Percentiles rank a stretch among this genome's conserved stretches.
Evolutionary conservation across 2,113 vertebrate species (phyloP).

Genomic region (Micronisus gabar): DNA sequence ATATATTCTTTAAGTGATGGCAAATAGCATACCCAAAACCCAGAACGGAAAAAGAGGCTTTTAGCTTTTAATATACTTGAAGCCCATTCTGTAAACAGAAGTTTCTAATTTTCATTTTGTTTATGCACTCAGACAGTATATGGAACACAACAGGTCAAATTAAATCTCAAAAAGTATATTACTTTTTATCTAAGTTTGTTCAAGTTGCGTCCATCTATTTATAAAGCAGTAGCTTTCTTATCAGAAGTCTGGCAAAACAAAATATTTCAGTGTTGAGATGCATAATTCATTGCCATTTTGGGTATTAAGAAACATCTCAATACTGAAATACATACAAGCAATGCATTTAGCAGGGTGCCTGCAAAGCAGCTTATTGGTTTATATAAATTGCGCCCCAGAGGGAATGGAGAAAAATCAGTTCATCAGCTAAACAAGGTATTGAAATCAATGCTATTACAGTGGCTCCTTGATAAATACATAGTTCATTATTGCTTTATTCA

Average conservation of each 20-base stretch:
- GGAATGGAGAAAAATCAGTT: background rate
- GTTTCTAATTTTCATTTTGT: background rate
- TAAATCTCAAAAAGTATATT: background rate
- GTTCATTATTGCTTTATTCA: background rate
- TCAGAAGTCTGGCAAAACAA: background rate
- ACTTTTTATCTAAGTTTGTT: background rate
- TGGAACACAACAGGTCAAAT: background rate
- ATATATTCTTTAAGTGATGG: background rate
- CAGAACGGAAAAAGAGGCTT: background rate
- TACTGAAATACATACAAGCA: background rate
- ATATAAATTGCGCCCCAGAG: background rate
- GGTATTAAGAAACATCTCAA: background rate
- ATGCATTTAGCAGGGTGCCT: background rate
- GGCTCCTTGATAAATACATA: background rate
- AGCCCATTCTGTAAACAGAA: background rate
- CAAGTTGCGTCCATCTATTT: background rate
- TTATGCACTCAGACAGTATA: background rate
- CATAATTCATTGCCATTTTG: background rate
- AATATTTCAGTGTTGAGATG: background rate
- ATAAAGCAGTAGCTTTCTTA: background rate
- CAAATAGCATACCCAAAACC: background rate
- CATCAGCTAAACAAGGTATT: background rate
- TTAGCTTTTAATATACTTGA: background rate
- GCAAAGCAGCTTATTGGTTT: background rate
- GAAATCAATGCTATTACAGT: background rate